A percentile compares a stretch with the other conserved stretches of the same genome.
phyloP scores from a whole-genome alignment of 2,113 vertebrate genomes.

The Neolamprologus fasciatus region DNA sequence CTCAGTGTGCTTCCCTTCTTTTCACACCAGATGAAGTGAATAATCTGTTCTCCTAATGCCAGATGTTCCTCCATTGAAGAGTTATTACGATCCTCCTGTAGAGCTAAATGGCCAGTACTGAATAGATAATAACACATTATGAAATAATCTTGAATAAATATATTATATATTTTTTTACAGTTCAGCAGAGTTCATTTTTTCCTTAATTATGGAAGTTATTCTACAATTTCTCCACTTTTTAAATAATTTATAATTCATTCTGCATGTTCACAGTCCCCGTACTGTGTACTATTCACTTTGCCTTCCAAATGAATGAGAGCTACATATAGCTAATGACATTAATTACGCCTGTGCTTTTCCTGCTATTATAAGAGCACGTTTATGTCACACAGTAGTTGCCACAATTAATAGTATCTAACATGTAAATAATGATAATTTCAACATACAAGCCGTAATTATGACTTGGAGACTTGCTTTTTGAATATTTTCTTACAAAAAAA shows the following conservation, averaged over 20 bases:
- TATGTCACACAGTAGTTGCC: not conserved
- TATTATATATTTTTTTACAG: not conserved
- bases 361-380: not conserved
- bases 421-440: not conserved
- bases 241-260: not conserved
- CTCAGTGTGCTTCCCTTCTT: not conserved
- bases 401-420: not conserved
- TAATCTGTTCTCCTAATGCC: slow-evolving; percentile 18
- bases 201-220: not conserved
- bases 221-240: not conserved
- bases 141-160: not conserved
- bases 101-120: not conserved
- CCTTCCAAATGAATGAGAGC: not conserved
- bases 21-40: not conserved
- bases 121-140: slow-evolving; percentile 9
- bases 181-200: not conserved
- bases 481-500: not conserved
- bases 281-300: not conserved
- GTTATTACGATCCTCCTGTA: not conserved
- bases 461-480: not conserved
- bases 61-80: slow-evolving; percentile 27
- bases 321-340: not conserved
- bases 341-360: not conserved
- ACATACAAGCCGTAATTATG: not conserved
- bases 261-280: not conserved